Evolutionary conservation across 2,113 vertebrate species (phyloP).

Genomic region (Meleagris gallopavo): DNA sequence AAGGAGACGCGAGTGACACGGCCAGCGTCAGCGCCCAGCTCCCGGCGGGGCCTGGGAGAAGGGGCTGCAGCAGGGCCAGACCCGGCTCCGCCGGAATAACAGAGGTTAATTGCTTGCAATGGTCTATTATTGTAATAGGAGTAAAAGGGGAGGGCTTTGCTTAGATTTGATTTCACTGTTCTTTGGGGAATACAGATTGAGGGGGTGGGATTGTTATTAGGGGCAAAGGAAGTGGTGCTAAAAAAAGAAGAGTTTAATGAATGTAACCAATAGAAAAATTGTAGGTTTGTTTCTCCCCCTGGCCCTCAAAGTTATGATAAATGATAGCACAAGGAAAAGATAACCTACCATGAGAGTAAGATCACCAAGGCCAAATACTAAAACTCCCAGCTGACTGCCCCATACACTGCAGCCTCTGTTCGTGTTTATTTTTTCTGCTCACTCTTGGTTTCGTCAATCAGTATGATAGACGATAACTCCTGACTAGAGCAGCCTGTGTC

Average conservation of each 20-base stretch:
- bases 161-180: constrained; percentile 85
- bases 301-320: constrained; percentile 93
- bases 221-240: constrained; percentile 73
- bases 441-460: constrained; percentile 95
- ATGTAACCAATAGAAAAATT: constrained; percentile 83
- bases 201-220: constrained; percentile 78
- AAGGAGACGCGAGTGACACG: constrained; percentile 70
- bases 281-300: constrained; percentile 81
- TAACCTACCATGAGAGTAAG: constrained; percentile 95
- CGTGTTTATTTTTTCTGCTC: constrained; percentile 97
- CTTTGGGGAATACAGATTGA: constrained; percentile 83
- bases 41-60: constrained; percentile 17
- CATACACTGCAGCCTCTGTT: constrained; percentile 97
- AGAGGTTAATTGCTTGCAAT: constrained; percentile 87
- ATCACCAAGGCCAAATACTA: constrained; percentile 97
- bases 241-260: constrained; percentile 79
- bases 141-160: constrained; percentile 77
- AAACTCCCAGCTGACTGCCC: constrained; percentile 96
- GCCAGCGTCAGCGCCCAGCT: background rate
- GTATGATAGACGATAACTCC: constrained; percentile 95
- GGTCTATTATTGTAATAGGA: constrained; percentile 78
- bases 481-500: constrained; percentile 89
- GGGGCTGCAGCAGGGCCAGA: constrained; percentile 62
- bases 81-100: constrained; percentile 80
- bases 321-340: constrained; percentile 97